Percentiles rank a stretch among this genome's conserved stretches.
These are phyloP conservation scores for Microtus montanus DNA, from an alignment of 2,113 vertebrate genomes.

Conservation along the genomic window DNA sequence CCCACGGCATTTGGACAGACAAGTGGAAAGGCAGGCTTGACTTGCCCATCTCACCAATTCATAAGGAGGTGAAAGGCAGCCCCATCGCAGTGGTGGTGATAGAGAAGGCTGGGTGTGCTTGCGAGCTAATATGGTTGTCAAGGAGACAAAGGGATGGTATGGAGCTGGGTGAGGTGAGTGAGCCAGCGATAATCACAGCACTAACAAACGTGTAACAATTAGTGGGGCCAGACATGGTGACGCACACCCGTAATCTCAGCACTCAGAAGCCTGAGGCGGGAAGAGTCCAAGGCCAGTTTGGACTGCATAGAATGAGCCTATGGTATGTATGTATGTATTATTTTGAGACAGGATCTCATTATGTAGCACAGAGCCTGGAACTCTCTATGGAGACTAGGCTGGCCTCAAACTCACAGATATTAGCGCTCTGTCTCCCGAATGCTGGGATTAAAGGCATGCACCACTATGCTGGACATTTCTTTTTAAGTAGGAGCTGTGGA, in stretches of 20 bases:
- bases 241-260: background rate
- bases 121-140: background rate
- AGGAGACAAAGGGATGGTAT: background rate
- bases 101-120: background rate
- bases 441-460: background rate
- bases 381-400: background rate
- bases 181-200: background rate
- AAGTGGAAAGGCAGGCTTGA: background rate
- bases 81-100: too few relatives aligned
- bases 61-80: background rate
- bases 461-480: background rate
- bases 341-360: background rate
- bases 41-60: background rate
- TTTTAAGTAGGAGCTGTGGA: background rate
- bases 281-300: background rate
- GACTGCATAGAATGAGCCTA: background rate
- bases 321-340: background rate
- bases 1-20: background rate
- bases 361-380: background rate
- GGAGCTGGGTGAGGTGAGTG: background rate
- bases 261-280: background rate
- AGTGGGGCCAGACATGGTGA: too few relatives aligned
- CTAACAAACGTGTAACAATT: background rate
- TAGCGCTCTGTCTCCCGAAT: background rate
- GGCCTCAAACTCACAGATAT: background rate